Evolutionary conservation across 1,140 invertebrate genomes (phyloP), one percentile per base, ranked within the genome.

Genomic region (Megalonaias nervosa): DNA sequence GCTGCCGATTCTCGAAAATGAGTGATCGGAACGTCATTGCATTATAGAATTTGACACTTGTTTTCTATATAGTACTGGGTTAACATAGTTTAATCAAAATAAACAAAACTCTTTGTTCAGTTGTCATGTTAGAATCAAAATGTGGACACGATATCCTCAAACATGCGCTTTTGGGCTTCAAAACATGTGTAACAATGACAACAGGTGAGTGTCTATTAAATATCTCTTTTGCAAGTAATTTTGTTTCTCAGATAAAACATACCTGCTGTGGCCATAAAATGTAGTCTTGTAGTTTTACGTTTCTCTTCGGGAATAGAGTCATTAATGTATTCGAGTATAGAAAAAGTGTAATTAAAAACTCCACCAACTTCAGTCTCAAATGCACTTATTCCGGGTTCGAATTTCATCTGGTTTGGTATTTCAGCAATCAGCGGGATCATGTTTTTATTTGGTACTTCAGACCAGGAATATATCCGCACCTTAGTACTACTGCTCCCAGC

Each of bases 201-300:
- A 0, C 6, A 48, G 38, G 38, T 48, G 38, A 9, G 38, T 48
- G 38, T 48, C 38, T 48, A 11, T 48, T 48, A 48, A 11, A 48
- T 48, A 48, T 48, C 4, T 48, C 9, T 48, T 48, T n/a, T n/a
- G n/a, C 4, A 11, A 48, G 38, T 48, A 6, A 48, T 48, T 48
- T 48, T 48, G 38, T 48, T 48, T 48, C 38, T 48, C 38, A 48
- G 11, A 64, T 38, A 16, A 72, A 55, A 79, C 79, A 74, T 72
- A 88, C 92, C 92, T 73, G 91, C 92, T 12, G 92, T 93, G 12
- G 92, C 92, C 62, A 91, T 91, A 71, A 93, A 84, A 71, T 91
- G 92, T 11, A 93, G 74, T 23, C 86, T 84, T 11, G 89, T 89
- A 13, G 60, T 61, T 13, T 19, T 31, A 60, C 80, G 75, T n/a